Conservation (phyloP, 2,888 invertebrate genomes). For the Amorpha juglandis region DNA sequence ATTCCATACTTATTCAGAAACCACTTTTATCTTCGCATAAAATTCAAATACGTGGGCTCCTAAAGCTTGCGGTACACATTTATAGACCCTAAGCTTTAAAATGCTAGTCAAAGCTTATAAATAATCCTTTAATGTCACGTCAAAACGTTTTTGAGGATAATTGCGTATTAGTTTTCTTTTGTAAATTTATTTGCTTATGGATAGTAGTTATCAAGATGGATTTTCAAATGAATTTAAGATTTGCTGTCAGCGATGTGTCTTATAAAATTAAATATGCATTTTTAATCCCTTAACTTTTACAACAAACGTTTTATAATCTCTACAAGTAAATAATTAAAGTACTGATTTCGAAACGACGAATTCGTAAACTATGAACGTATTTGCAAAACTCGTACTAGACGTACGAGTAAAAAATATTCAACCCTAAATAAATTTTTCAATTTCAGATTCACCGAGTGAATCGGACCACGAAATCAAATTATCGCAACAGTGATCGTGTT, state of each 20-base stretch:
- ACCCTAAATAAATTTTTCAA: slow-evolving; percentile 37
- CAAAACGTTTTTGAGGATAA: not conserved
- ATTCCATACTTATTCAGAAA: slow-evolving; percentile 74
- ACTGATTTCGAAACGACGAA: too few relatives aligned
- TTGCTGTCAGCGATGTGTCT: too few relatives aligned
- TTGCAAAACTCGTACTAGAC: too few relatives aligned
- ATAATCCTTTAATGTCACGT: slow-evolving; percentile 1
- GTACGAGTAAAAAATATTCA: slow-evolving; percentile 14
- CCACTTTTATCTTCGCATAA: slow-evolving; percentile 71
- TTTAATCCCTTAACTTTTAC: too few relatives aligned
- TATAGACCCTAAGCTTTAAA: slow-evolving; percentile 50
- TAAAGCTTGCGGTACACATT: slow-evolving; percentile 47
- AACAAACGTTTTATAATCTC: too few relatives aligned
- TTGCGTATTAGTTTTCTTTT: slow-evolving; percentile 10
- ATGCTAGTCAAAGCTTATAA: too few relatives aligned
- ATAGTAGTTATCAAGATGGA: too few relatives aligned
- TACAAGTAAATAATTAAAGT: too few relatives aligned
- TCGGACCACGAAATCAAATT: slow-evolving; percentile 40
- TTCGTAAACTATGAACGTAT: too few relatives aligned
- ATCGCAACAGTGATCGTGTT: slow-evolving; percentile 39
- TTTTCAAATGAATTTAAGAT: too few relatives aligned
- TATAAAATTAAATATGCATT: not conserved
- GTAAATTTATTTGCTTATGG: not conserved
- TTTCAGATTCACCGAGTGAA: slow-evolving; percentile 35
- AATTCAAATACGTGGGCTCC: slow-evolving; percentile 67